These are phyloP conservation scores for Lithophane ornitopus DNA, from an alignment of 2,888 invertebrate species.

Conservation along the genomic window DNA sequence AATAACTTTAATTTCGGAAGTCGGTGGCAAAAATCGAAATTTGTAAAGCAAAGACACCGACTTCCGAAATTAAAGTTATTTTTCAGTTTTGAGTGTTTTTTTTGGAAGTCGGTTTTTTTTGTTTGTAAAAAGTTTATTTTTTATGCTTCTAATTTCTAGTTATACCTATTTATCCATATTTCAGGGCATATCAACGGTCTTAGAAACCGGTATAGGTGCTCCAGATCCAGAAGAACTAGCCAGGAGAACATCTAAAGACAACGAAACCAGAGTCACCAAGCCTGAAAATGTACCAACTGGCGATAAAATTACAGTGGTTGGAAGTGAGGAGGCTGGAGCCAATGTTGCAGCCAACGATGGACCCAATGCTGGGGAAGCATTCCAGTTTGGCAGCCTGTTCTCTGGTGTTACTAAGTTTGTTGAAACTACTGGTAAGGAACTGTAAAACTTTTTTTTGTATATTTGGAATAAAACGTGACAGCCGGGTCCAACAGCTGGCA, in stretches of 20 bases:
- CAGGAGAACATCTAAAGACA: constrained; percentile 77
- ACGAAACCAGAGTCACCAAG: constrained; percentile 37
- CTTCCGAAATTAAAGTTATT: no score
- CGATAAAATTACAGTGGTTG: constrained; percentile 47
- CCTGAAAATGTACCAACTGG: constrained; percentile 35
- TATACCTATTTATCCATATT: no score
- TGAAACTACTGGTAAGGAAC: constrained; percentile 90
- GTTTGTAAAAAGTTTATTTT: no score
- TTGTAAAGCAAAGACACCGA: no score
- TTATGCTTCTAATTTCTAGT: no score
- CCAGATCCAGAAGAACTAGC: constrained; percentile 96
- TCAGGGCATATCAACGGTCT: constrained; percentile 94
- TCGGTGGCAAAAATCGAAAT: no score
- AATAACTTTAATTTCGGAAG: no score
- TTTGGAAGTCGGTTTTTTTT: no score
- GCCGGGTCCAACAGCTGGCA: no score
- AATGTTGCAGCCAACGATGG: constrained; percentile 56
- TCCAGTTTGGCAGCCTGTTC: constrained; percentile 91
- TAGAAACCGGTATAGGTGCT: constrained; percentile 95
- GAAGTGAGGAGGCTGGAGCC: constrained; percentile 50
- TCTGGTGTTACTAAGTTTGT: constrained; percentile 94
- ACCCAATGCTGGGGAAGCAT: constrained; percentile 73
- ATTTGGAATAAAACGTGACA: not conserved
- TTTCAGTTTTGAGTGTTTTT: no score
- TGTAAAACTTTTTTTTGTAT: not conserved